These are phyloP conservation scores for Sturnus vulgaris DNA, from an alignment of 2,113 vertebrate genomes.

Conservation along the genomic window DNA sequence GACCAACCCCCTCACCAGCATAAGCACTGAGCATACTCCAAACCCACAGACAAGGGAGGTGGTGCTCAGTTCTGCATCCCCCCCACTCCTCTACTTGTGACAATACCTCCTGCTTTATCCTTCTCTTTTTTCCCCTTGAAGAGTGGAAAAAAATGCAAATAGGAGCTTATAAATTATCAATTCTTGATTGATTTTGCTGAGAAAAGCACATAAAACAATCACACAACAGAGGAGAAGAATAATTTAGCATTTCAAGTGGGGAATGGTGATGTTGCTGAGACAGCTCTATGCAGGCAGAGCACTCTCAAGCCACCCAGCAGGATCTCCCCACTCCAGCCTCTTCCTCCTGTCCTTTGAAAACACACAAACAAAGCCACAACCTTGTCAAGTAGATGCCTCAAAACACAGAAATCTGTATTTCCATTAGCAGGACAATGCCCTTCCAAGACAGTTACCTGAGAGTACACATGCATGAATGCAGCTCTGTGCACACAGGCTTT, in stretches of 20 bases:
- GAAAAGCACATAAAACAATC: constrained; percentile 56
- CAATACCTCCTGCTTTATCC: not conserved
- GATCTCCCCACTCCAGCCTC: not conserved
- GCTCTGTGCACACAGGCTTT: not conserved
- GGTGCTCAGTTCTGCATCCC: not conserved
- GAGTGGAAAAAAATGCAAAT: constrained; percentile 26
- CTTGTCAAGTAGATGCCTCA: not conserved
- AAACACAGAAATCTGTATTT: not conserved
- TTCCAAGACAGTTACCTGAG: not conserved
- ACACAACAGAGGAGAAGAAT: not conserved
- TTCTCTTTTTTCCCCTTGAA: not conserved
- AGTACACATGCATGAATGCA: not conserved
- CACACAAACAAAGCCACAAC: not conserved
- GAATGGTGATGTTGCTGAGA: constrained; percentile 4
- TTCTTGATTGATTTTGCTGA: constrained; percentile 66
- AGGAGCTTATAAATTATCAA: constrained; percentile 64
- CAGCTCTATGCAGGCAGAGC: constrained; percentile 24
- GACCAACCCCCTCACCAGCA: not conserved
- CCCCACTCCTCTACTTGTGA: not conserved
- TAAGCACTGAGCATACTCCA: not conserved
- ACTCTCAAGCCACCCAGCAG: not conserved
- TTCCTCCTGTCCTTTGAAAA: not conserved
- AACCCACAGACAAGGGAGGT: not conserved
- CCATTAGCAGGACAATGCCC: not conserved
- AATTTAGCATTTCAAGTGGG: constrained; percentile 42